A percentile compares a stretch with the other conserved stretches of the same genome.
phyloP scores from a whole-genome alignment of 2,113 vertebrate genomes.

The Prunella himalayana region DNA sequence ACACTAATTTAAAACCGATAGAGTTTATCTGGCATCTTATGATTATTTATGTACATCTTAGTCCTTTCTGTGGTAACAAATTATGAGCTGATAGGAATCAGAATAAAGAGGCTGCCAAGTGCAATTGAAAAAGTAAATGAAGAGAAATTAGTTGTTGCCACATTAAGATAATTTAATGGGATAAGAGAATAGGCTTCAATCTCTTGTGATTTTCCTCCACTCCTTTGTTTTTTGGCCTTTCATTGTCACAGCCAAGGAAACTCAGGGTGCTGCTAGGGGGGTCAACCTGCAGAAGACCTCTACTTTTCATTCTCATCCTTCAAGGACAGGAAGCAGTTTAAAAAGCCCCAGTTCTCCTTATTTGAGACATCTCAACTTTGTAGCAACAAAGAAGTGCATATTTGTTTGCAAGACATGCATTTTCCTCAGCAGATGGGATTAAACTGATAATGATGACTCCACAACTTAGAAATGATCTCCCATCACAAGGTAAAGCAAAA shows the following conservation, averaged over 20 bases:
- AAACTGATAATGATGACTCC: slow-evolving; percentile 28
- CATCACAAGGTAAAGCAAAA: slow-evolving; percentile 7
- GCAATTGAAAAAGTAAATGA: slow-evolving; percentile 4
- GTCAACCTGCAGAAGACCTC: background rate
- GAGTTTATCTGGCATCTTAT: slow-evolving; percentile 57
- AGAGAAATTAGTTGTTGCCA: background rate
- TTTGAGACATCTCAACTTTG: background rate
- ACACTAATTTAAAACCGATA: slow-evolving; percentile 68
- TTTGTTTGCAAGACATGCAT: background rate
- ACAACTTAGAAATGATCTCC: background rate
- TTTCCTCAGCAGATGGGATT: slow-evolving; percentile 46
- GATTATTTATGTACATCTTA: slow-evolving; percentile 63
- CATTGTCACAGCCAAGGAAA: background rate
- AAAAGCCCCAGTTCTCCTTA: background rate
- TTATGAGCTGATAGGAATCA: slow-evolving; percentile 52
- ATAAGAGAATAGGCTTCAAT: background rate
- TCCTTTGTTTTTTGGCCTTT: background rate
- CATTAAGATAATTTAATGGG: background rate
- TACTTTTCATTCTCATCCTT: background rate
- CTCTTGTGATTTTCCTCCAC: background rate
- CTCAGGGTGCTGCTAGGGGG: background rate
- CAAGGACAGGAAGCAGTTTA: background rate
- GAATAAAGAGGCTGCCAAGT: slow-evolving; percentile 3
- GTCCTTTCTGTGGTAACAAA: slow-evolving; percentile 43
- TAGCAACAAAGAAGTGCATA: background rate